These are phyloP conservation scores for Drosophila quinaria DNA, from an alignment of 2,888 invertebrate species.

Conservation along the genomic window DNA sequence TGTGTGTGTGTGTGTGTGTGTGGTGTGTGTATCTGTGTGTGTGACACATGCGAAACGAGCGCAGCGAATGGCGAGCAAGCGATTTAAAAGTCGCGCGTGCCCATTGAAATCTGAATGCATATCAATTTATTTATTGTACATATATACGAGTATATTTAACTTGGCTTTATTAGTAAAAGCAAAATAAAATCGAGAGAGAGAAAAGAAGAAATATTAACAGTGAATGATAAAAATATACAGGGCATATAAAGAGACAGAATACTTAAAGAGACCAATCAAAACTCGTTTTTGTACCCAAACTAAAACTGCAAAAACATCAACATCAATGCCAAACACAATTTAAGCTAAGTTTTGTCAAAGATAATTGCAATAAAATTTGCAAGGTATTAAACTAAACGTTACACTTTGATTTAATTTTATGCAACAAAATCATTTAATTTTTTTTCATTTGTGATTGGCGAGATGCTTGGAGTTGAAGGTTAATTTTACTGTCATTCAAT, in stretches of 20 bases:
- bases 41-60: slow-evolving; percentile 35
- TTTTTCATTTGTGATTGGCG: no score
- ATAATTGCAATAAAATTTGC: no score
- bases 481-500: no score
- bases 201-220: not conserved
- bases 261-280: not conserved
- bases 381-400: no score
- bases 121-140: slow-evolving; percentile 11
- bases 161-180: not conserved
- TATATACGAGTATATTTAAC: not conserved
- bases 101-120: slow-evolving; percentile 45
- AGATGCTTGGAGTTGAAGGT: no score
- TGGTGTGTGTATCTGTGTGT: slow-evolving; percentile 27
- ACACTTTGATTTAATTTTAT: no score
- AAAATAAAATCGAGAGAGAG: not conserved
- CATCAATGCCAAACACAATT: not conserved
- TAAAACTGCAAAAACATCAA: not conserved
- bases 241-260: not conserved
- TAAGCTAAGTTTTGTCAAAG: no score
- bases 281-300: no score
- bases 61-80: slow-evolving; percentile 71
- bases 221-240: not conserved
- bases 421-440: no score
- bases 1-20: slow-evolving; percentile 17
- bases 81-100: slow-evolving; percentile 63